Evolutionary conservation across 1,140 invertebrate genomes (phyloP).

Genomic region (Musca domestica): DNA sequence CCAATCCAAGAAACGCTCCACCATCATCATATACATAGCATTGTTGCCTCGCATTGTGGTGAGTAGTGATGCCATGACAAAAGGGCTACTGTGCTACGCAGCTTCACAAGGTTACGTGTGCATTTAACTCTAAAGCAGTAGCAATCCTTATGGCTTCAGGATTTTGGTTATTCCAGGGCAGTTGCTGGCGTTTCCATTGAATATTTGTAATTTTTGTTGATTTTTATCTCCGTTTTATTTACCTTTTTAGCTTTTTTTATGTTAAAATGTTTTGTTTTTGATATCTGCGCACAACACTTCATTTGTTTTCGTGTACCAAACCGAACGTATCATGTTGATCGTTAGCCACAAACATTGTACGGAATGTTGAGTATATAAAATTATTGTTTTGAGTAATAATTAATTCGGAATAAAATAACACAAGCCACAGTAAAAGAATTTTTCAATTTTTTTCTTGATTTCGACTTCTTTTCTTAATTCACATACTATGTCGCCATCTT

Average conservation of each 20-base stretch:
- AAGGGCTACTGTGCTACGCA: slow-evolving; percentile 50
- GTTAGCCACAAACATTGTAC: too few relatives aligned
- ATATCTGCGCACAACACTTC: too few relatives aligned
- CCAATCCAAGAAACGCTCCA: neutral
- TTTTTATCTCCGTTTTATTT: slow-evolving; percentile 11
- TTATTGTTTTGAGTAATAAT: too few relatives aligned
- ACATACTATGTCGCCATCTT: slow-evolving; percentile 18
- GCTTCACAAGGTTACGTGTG: slow-evolving; percentile 51
- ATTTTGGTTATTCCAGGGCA: too few relatives aligned
- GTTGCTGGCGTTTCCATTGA: too few relatives aligned
- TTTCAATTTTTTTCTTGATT: slow-evolving; percentile 11
- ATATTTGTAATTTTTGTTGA: neutral
- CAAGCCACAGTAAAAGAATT: slow-evolving; percentile 5
- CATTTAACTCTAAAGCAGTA: slow-evolving; percentile 27
- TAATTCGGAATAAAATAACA: neutral
- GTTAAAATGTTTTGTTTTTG: too few relatives aligned
- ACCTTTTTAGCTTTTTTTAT: slow-evolving; percentile 8
- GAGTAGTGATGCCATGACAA: slow-evolving; percentile 24
- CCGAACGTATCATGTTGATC: too few relatives aligned
- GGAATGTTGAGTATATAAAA: too few relatives aligned
- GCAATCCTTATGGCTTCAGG: too few relatives aligned
- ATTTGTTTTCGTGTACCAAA: too few relatives aligned
- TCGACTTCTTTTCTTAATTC: slow-evolving; percentile 18
- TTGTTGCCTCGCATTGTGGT: neutral
- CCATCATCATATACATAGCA: neutral